Base-by-base conservation (phyloP, 2,113 vertebrate genomes). In the Gavialis gangeticus region DNA sequence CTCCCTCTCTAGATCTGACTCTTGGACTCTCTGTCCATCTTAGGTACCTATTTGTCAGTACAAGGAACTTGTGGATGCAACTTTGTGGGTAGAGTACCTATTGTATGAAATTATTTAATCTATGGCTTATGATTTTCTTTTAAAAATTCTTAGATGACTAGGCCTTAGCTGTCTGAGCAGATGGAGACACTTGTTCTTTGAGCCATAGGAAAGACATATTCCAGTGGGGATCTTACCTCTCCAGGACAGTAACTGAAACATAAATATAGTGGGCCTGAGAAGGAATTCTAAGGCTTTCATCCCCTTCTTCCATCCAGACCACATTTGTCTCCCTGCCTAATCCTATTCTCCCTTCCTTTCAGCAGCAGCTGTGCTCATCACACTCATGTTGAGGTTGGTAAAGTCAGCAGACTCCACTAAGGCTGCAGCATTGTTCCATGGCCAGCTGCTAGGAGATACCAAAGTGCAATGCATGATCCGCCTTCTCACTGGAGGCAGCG, bases 211-310 rank as follows among this genome's bases (percentile, higher is more conserved):
- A 79, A 57, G 63, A 46, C 69, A 73, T 73, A 73, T 73, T 25
- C 69, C 34, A 46, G 13, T 46, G 69, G 19, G 19, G 34, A 19
- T 46, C 21, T 73, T 73, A 73, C 34, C 69, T 73, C 34, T 73
- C 19, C 62, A 67, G 76, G 34, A 82, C 1, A 19, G 66, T 84
- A 80, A 75, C 71, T 89, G 90, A 25, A 81, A 81, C 55, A 92
- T 30, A 90, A 94, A 93, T 71, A 90, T 88, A 94, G 28, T 21
- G 17, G 21, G 90, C 13, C 84, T 85, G 37, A 85, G 18, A 88
- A 97, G 60, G 96, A 95, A 97, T 97, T 85, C 88, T 63, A 96
- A 97, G 24, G 62, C 94, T 96, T 82, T 82, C 91, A 97, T 67
- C 57, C 90, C 84, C 75, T 78, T 77, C 28, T 85, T 96, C 91